These are phyloP conservation scores for Mesorhabditis sp. DNA, from an alignment of 2,888 invertebrate species.

Conservation along the genomic window DNA sequence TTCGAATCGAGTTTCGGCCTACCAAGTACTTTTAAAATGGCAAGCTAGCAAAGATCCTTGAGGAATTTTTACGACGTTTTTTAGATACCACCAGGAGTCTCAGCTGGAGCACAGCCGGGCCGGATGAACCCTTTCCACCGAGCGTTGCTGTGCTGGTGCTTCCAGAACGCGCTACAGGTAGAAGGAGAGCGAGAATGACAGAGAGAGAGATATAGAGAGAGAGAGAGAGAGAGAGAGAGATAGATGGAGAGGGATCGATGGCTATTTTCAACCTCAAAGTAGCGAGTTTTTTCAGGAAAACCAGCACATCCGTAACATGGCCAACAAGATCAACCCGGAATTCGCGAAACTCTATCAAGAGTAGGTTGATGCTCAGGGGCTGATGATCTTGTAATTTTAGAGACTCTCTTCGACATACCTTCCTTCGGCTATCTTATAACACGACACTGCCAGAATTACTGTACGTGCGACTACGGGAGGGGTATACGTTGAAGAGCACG, in stretches of 20 bases:
- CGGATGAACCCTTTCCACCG: constrained; percentile 66
- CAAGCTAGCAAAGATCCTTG: too few species aligned
- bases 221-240: too few species aligned
- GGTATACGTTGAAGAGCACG: constrained; percentile 69
- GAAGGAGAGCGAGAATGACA: too few species aligned
- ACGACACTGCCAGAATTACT: constrained; percentile 66
- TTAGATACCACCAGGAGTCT: not conserved
- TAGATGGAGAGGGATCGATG: not conserved
- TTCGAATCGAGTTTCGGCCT: too few species aligned
- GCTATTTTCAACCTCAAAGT: not conserved
- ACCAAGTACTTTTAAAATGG: too few species aligned
- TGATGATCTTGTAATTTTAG: not conserved
- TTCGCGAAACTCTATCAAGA: constrained; percentile 58
- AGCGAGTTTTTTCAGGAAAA: constrained; percentile 24
- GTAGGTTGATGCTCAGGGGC: constrained; percentile 20
- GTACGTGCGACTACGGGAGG: constrained; percentile 74
- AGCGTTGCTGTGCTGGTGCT: constrained; percentile 68
- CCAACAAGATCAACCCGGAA: constrained; percentile 62
- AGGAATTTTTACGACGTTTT: not conserved
- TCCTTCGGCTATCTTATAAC: constrained; percentile 20
- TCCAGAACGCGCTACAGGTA: constrained; percentile 61
- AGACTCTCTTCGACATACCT: constrained; percentile 21
- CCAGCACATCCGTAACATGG: constrained; percentile 36
- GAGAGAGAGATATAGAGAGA: too few species aligned
- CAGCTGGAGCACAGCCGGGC: not conserved